These are phyloP conservation scores for Ophiothrix spiculata DNA, from an alignment of 35 echinoderm and acorn worm genomes.

Conservation along the genomic window DNA sequence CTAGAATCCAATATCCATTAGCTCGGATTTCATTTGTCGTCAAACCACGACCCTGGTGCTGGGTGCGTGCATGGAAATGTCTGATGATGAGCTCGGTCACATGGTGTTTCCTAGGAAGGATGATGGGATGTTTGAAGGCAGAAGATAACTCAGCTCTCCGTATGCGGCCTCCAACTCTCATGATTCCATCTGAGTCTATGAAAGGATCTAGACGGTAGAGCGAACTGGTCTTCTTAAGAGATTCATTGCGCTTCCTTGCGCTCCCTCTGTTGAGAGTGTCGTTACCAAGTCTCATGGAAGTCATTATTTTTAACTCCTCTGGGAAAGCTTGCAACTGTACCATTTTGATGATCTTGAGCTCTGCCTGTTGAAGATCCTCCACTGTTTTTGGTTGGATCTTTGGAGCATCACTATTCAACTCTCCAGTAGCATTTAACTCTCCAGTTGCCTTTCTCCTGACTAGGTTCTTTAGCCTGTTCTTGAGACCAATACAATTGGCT, in stretches of 20 bases:
- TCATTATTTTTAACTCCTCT: slow-evolving; percentile 2
- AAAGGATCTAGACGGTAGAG: slow-evolving; percentile 64
- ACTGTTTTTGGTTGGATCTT: not conserved
- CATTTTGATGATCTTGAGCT: not conserved
- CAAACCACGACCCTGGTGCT: slow-evolving; percentile 45
- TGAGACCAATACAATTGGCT: slow-evolving; percentile 16
- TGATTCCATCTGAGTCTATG: slow-evolving; percentile 51
- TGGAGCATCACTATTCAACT: not conserved
- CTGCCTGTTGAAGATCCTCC: slow-evolving; percentile 3
- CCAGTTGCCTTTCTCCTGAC: not conserved
- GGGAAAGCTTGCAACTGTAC: slow-evolving; percentile 23
- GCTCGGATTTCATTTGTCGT: slow-evolving; percentile 42
- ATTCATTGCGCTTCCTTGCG: not conserved
- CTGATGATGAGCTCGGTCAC: slow-evolving; percentile 26
- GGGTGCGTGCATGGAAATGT: slow-evolving; percentile 25
- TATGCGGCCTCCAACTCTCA: slow-evolving; percentile 67
- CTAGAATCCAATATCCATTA: slow-evolving; percentile 52
- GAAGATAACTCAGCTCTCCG: slow-evolving; percentile 25
- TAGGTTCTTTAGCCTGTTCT: slow-evolving; percentile 8
- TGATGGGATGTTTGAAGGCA: slow-evolving; percentile 61
- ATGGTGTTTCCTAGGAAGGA: slow-evolving; percentile 36
- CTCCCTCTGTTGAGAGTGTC: not conserved
- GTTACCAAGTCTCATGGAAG: not conserved
- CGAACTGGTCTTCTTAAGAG: slow-evolving; percentile 22
- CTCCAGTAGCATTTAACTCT: not conserved